phyloP scores from a whole-genome alignment of 2,113 vertebrate genomes.

The Lagopus leucura region DNA sequence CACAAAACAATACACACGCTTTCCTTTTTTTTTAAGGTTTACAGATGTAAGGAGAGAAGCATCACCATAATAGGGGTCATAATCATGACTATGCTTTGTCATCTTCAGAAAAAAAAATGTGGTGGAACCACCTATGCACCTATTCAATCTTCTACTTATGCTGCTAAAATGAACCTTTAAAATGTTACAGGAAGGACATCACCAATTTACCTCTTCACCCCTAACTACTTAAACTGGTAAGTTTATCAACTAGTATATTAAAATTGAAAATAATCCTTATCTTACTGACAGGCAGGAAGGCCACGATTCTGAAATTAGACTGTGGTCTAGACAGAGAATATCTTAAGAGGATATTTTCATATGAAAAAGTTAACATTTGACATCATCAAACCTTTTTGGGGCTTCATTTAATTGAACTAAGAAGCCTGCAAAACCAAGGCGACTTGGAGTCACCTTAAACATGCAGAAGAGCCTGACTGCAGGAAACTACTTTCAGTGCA shows the following conservation, averaged over 20 bases:
- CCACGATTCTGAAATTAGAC: not conserved
- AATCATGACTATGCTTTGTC: not conserved
- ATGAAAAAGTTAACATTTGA: not conserved
- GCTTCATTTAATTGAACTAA: not conserved
- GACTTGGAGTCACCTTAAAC: too few species aligned
- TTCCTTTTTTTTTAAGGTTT: not conserved
- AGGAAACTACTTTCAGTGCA: not conserved
- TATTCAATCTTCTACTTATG: not conserved
- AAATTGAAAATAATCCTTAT: not conserved
- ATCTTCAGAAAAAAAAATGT: not conserved
- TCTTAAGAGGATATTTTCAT: not conserved
- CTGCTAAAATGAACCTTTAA: accelerated
- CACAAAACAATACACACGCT: not conserved
- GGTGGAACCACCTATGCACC: not conserved
- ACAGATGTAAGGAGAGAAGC: not conserved
- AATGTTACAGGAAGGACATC: not conserved
- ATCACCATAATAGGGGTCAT: not conserved
- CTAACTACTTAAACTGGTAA: not conserved
- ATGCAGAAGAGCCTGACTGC: not conserved
- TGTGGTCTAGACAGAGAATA: accelerated
- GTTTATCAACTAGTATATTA: not conserved
- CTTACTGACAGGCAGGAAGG: not conserved
- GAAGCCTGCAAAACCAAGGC: not conserved
- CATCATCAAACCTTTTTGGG: not conserved
- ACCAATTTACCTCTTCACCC: not conserved